phyloP scores from a whole-genome alignment of 2,888 invertebrate species.

The Euzophera pinguis region DNA sequence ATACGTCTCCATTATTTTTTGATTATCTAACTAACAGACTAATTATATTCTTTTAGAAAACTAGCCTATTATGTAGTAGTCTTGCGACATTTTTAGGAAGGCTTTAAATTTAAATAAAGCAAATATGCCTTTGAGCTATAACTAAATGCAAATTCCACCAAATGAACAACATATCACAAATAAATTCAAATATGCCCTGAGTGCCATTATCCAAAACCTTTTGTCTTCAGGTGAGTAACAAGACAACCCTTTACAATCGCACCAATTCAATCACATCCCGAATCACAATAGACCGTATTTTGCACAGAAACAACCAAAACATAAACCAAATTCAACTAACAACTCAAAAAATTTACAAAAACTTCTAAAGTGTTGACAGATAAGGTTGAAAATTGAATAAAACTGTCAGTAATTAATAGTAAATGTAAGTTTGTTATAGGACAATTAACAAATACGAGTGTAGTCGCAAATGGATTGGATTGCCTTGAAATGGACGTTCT shows the following conservation, averaged over 20 bases:
- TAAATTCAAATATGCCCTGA: neutral
- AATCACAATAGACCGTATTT: constrained; percentile 12
- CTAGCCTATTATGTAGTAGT: too few relatives aligned
- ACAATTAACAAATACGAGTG: constrained; percentile 66
- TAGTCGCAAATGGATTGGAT: constrained; percentile 75
- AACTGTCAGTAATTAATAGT: neutral
- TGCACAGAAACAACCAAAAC: neutral
- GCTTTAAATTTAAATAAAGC: too few relatives aligned
- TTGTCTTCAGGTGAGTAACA: constrained; percentile 3
- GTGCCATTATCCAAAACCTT: neutral
- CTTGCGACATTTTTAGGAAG: too few relatives aligned
- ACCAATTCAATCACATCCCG: constrained; percentile 10
- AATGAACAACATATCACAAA: neutral
- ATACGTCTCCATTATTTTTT: too few relatives aligned
- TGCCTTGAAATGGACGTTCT: constrained; percentile 55
- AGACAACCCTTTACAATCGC: neutral
- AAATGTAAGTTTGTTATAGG: constrained; percentile 31
- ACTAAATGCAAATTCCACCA: neutral
- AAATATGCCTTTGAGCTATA: too few relatives aligned
- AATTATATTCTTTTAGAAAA: too few relatives aligned
- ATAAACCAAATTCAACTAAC: neutral
- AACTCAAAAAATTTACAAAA: neutral
- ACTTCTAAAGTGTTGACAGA: neutral
- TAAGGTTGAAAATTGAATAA: neutral
- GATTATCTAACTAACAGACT: too few relatives aligned